Evolutionary conservation across 2,888 invertebrate species (phyloP).

Genomic region (Nasonovia ribisnigri): DNA sequence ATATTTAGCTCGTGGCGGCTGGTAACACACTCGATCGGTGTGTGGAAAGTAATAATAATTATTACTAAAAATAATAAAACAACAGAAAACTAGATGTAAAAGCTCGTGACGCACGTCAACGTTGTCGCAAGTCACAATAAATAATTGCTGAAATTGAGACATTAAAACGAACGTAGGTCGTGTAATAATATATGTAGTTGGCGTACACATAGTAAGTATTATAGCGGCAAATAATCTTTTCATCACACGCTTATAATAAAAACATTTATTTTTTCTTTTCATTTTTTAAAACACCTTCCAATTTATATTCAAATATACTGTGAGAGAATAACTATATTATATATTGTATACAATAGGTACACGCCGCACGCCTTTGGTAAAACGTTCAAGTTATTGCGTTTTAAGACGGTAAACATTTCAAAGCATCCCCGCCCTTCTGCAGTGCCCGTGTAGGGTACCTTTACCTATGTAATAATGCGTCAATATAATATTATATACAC

Average conservation of each 20-base stretch:
- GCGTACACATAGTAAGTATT: background rate
- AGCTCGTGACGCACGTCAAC: background rate
- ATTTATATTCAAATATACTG: constrained; percentile 1
- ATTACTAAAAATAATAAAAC: background rate
- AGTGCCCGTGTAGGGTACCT: background rate
- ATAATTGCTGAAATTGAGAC: background rate
- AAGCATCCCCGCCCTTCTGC: background rate
- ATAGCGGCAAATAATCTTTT: background rate
- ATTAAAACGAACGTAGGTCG: background rate
- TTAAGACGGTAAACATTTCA: background rate
- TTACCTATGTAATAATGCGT: background rate
- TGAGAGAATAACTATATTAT: background rate
- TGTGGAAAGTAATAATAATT: background rate
- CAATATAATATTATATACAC: background rate
- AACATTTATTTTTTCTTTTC: background rate
- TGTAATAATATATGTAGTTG: too few species aligned
- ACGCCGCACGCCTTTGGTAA: background rate
- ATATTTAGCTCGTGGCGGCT: background rate
- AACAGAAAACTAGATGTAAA: background rate
- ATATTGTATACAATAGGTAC: background rate
- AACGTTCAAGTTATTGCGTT: background rate
- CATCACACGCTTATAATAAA: background rate
- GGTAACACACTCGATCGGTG: background rate
- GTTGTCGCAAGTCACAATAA: background rate
- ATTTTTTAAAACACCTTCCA: background rate